Evolutionary conservation across 1,140 invertebrate genomes (phyloP).

Genomic region (Conus betulinus): DNA sequence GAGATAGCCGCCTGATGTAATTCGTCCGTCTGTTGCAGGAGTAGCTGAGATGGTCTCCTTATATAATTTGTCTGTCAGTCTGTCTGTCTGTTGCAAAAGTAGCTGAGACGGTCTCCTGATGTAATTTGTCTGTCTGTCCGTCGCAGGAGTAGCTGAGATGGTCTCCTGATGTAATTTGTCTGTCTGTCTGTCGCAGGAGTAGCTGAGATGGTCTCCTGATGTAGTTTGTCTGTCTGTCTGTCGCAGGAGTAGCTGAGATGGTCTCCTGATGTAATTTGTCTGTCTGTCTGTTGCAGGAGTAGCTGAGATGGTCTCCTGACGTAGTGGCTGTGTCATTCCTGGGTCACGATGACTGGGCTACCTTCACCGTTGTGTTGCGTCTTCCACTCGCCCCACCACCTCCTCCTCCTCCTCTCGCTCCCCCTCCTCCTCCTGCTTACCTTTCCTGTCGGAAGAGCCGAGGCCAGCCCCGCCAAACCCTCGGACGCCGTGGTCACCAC

Average conservation of each 20-base stretch:
- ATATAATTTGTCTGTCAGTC: not conserved
- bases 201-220: constrained; percentile 35
- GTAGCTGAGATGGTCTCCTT: constrained; percentile 33
- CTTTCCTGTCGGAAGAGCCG: not conserved
- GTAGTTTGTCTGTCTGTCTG: not conserved
- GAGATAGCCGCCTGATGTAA: constrained; percentile 31
- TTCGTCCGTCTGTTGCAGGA: not conserved
- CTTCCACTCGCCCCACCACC: not conserved
- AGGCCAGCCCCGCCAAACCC: not conserved
- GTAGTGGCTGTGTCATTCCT: not conserved
- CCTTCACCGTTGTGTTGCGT: not conserved
- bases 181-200: not conserved
- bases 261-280: constrained; percentile 22
- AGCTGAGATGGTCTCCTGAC: constrained; percentile 35
- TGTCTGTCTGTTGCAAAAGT: too few species aligned
- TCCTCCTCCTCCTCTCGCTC: not conserved
- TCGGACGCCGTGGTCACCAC: constrained; percentile 41
- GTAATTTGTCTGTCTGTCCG: not conserved
- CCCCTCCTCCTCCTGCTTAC: not conserved
- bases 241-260: constrained; percentile 30
- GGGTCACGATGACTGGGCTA: not conserved
- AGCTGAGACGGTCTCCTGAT: too few species aligned
- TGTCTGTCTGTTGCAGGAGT: not conserved
- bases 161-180: constrained; percentile 25
- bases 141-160: constrained; percentile 25